Evolutionary conservation across 2,888 invertebrate genomes (phyloP), one percentile per base, ranked within the genome.

Genomic region (Serripes groenlandicus): DNA sequence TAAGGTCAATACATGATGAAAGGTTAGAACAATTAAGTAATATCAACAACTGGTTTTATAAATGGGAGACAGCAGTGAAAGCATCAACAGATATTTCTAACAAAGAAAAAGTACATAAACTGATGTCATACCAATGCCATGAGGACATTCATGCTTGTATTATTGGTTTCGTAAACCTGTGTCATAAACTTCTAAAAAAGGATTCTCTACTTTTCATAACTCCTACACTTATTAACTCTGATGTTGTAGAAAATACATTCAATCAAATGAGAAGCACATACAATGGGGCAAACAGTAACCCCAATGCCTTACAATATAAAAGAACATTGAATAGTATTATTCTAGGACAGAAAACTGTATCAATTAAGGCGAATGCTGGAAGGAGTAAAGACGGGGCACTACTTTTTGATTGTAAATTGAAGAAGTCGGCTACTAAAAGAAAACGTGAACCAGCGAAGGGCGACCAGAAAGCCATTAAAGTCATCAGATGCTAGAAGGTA

Each of bases 231-330:
- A 58, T 87, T 18, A 87, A 87, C 70, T 83, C 87, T 52, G 87
- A 86, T 66, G 73, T 79, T 0, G 79, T 82, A 18, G 87, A 87
- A 75, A 87, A 87, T 37, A 66, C 72, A 0, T 87, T 87, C 26
- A 81, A 78, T n/a, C 85, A 83, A 56, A 83, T 83, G 52, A 32
- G 85, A 18, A 72, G 83, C 1, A 81, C 83, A 23, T 86, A 80
- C 62, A 76, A 87, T 74, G 85, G 81, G n/a, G 83, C 87, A 26
- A 81, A 85, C 54, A 68, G 78, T 0, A 87, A 87, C 37, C 85
- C 85, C 30, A 83, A 70, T 79, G 82, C 64, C 23, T 42, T 85
- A 18, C 78, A 82, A 42, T 85, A 87, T 56, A 60, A 35, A n/a
- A 42, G 52, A 32, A 54, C 75, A 4, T 26, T 87, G 18, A 83